phyloP scores from a whole-genome alignment of 2,888 invertebrate species.

The Drosophila greeni region DNA sequence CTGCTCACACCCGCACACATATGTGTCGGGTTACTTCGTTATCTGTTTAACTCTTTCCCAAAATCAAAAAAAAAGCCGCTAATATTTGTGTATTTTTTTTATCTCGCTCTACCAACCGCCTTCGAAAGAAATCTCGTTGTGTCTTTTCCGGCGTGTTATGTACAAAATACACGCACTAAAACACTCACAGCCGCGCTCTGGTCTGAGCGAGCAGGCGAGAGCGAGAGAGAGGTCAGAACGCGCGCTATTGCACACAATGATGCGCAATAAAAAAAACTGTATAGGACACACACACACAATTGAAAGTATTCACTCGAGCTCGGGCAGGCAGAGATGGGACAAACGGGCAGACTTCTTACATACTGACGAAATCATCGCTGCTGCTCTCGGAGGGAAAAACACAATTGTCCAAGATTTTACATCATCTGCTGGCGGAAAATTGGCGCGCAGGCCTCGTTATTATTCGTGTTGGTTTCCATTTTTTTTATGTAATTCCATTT shows the following conservation, averaged over 20 bases:
- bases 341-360: constrained; percentile 42
- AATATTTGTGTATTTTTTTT: constrained; percentile 21
- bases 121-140: constrained; percentile 25
- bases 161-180: constrained; percentile 24
- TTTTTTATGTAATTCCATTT: constrained; percentile 62
- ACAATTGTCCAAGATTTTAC: constrained; percentile 31
- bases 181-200: constrained; percentile 8
- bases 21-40: constrained; percentile 9
- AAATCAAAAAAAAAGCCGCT: constrained; percentile 6
- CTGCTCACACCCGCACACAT: neutral
- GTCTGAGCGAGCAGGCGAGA: constrained; percentile 25
- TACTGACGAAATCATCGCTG: constrained; percentile 58
- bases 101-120: constrained; percentile 25
- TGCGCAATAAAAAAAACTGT: constrained; percentile 65
- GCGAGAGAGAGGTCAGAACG: constrained; percentile 33
- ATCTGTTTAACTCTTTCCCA: constrained; percentile 9
- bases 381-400: constrained; percentile 45
- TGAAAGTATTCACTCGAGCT: neutral
- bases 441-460: neutral
- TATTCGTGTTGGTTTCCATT: constrained; percentile 37
- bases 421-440: constrained; percentile 14
- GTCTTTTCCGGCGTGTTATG: constrained; percentile 45
- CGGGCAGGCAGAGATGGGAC: constrained; percentile 21
- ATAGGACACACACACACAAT: constrained; percentile 42
- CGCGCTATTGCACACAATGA: constrained; percentile 61